phyloP scores from a whole-genome alignment of 1,140 invertebrate genomes.

The Drosophila nannoptera region DNA sequence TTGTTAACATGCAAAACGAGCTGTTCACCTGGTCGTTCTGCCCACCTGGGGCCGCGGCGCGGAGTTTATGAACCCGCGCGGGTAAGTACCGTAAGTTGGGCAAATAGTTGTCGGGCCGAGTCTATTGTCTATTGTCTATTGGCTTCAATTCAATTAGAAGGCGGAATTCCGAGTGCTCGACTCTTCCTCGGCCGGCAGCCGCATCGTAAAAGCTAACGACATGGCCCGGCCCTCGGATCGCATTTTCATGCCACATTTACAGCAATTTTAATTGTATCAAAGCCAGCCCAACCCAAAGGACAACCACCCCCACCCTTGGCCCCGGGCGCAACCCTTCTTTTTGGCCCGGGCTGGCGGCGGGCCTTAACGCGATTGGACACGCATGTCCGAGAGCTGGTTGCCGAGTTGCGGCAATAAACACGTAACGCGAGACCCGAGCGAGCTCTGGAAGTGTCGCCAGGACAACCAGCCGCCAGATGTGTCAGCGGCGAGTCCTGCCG shows the following conservation, averaged over 20 bases:
- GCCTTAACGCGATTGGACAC: conserved; percentile 72
- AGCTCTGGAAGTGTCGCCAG: conserved; percentile 74
- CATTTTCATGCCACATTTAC: conserved; percentile 71
- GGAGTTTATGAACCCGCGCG: conserved; percentile 41
- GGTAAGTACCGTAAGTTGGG: conserved; percentile 18
- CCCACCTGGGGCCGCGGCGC: background rate
- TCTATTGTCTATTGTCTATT: too few species aligned
- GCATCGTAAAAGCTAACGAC: conserved; percentile 73
- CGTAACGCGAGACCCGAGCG: conserved; percentile 63
- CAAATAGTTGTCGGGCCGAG: conserved; percentile 12
- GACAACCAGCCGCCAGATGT: conserved; percentile 59
- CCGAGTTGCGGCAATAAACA: conserved; percentile 59
- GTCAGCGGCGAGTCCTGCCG: conserved; percentile 53
- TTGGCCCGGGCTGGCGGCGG: conserved; percentile 18
- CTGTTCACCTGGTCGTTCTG: conserved; percentile 58
- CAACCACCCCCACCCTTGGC: too few species aligned
- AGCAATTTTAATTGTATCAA: conserved; percentile 75
- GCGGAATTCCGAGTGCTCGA: conserved; percentile 13
- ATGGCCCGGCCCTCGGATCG: conserved; percentile 64
- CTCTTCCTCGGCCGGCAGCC: conserved; percentile 24
- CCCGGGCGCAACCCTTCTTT: conserved; percentile 51
- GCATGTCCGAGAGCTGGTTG: conserved; percentile 53
- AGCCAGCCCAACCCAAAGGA: conserved; percentile 19
- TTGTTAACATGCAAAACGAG: conserved; percentile 77
- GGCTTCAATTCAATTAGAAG: conserved; percentile 48